Conservation (phyloP, 2,113 vertebrate genomes). For the Anser cygnoides region DNA sequence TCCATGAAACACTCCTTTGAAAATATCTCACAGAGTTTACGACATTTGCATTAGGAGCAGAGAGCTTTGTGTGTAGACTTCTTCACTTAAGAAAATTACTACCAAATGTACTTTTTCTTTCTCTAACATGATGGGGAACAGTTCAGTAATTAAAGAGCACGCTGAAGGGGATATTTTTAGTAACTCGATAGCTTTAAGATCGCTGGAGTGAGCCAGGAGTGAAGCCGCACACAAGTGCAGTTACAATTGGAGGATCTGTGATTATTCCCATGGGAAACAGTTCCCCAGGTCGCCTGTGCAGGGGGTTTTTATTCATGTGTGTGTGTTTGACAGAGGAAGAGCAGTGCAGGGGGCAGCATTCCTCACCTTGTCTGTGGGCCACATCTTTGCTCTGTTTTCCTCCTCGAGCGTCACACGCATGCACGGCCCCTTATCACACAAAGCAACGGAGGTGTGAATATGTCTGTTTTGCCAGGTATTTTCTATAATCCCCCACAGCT, state of each 20-base stretch:
- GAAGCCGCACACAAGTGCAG: background rate
- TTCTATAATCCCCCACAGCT: background rate
- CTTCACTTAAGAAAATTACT: background rate
- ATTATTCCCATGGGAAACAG: background rate
- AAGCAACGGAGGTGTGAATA: fast-evolving
- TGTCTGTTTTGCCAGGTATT: background rate
- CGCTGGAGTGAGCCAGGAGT: background rate
- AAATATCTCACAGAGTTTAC: background rate
- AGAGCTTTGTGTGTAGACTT: background rate
- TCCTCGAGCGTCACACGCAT: fast-evolving
- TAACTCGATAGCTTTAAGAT: constrained; percentile 36
- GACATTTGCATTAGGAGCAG: background rate
- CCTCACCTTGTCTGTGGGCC: background rate
- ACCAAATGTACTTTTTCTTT: background rate
- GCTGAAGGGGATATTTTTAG: constrained; percentile 11
- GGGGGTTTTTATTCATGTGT: background rate
- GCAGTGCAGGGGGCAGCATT: background rate
- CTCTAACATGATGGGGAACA: background rate
- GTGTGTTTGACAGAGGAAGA: background rate
- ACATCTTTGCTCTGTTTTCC: background rate
- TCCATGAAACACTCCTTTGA: background rate
- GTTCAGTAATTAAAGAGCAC: background rate
- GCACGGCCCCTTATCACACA: fast-evolving
- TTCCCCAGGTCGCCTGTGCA: background rate
- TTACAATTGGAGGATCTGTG: background rate